These are phyloP conservation scores for Paramuricea clavata DNA, from an alignment of 92 coral and sea anemone genomes.

Conservation along the genomic window DNA sequence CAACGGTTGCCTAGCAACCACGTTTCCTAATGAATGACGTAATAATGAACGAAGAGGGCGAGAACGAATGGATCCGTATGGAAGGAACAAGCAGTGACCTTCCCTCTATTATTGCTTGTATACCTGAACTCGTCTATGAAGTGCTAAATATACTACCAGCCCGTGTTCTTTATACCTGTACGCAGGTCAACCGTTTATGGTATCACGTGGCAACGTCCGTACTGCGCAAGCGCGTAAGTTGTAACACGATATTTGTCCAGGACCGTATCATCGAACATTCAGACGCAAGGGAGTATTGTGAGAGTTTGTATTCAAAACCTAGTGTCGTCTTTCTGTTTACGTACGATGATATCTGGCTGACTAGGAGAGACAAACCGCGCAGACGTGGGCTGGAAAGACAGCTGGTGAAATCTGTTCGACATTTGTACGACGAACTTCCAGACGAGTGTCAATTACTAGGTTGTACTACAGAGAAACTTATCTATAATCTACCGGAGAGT, in stretches of 20 bases:
- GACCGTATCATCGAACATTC: constrained; percentile 70
- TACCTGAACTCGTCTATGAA: constrained; percentile 89
- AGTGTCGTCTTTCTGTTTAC: constrained; percentile 78
- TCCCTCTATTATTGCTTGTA: constrained; percentile 65
- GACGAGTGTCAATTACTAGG: constrained; percentile 79
- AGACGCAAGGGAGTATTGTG: constrained; percentile 74
- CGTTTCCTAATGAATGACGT: not conserved
- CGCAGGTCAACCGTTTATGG: constrained; percentile 92
- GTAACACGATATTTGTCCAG: constrained; percentile 75
- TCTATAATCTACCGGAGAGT: constrained; percentile 70
- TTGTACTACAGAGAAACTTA: constrained; percentile 91
- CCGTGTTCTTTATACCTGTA: constrained; percentile 78
- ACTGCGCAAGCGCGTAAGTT: constrained; percentile 78
- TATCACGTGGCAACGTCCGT: constrained; percentile 74
- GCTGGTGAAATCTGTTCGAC: constrained; percentile 78
- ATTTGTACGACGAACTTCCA: constrained; percentile 75
- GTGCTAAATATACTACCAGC: constrained; percentile 86
- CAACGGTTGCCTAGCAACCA: not conserved
- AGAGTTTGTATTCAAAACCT: constrained; percentile 69
- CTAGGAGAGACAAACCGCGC: constrained; percentile 78
- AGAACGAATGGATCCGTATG: not conserved
- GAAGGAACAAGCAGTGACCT: constrained; percentile 2
- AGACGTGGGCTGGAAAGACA: constrained; percentile 82
- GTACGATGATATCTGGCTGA: constrained; percentile 91
- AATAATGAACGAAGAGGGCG: not conserved